These are phyloP conservation scores for Holothuria scabra DNA, from an alignment of 53 echinoderm and acorn worm genomes.

Conservation along the genomic window DNA sequence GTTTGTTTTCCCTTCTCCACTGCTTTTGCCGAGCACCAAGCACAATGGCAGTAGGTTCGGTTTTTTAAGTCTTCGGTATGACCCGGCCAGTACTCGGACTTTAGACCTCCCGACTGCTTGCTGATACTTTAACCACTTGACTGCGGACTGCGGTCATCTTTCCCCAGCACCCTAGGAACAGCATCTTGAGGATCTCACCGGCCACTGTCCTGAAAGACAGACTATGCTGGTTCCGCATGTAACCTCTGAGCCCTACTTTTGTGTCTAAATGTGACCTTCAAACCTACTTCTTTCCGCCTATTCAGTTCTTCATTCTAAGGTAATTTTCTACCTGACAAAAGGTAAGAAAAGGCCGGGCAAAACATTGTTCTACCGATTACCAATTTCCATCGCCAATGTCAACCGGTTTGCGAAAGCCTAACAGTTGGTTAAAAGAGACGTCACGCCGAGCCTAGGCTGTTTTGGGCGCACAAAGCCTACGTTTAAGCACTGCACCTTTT, in stretches of 20 bases:
- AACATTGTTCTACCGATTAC: constrained; percentile 38
- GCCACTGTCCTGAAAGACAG: too few relatives aligned
- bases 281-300: constrained; percentile 41
- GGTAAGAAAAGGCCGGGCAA: constrained; percentile 9
- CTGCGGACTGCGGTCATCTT: too few relatives aligned
- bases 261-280: constrained; percentile 31
- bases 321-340: constrained; percentile 44
- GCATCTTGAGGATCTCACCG: too few relatives aligned
- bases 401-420: constrained; percentile 6
- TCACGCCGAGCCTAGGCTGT: constrained; percentile 7
- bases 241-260: neutral
- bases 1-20: too few relatives aligned
- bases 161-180: too few relatives aligned
- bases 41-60: too few relatives aligned
- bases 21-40: too few relatives aligned
- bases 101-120: too few relatives aligned
- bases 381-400: constrained; percentile 8
- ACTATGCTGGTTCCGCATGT: too few relatives aligned
- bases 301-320: neutral
- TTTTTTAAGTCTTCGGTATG: too few relatives aligned
- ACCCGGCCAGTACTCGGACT: too few relatives aligned
- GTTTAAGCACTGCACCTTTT: constrained; percentile 4
- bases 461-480: constrained; percentile 15
- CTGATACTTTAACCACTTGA: too few relatives aligned
- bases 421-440: constrained; percentile 25